phyloP scores from a whole-genome alignment of 2,797 vertebrate genomes.

The Diplodus puntazzo region DNA sequence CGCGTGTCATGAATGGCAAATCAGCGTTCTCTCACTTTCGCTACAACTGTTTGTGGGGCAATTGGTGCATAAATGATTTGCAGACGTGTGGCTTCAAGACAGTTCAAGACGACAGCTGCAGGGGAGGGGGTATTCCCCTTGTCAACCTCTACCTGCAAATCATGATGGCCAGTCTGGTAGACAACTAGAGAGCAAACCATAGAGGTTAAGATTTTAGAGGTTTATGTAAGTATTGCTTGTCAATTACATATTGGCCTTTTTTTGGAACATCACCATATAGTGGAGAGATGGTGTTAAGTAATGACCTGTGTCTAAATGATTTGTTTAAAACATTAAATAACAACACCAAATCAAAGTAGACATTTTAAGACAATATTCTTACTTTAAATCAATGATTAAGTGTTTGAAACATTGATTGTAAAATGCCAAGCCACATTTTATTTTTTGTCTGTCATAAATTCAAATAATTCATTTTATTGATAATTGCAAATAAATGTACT shows the following conservation, averaged over 20 bases:
- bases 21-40: conserved; percentile 49
- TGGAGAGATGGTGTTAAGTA: neutral
- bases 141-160: neutral
- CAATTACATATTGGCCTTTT: neutral
- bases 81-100: conserved; percentile 27
- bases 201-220: neutral
- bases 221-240: neutral
- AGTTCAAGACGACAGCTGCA: conserved; percentile 22
- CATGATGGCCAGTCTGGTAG: neutral
- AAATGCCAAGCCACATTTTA: neutral
- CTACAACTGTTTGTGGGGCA: conserved; percentile 50
- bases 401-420: neutral
- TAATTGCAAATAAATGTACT: neutral
- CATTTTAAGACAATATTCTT: neutral
- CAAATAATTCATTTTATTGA: neutral
- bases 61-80: conserved; percentile 49
- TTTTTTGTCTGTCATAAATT: neutral
- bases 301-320: neutral
- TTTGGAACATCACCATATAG: neutral
- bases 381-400: neutral
- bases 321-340: conserved; percentile 5
- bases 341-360: neutral
- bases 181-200: neutral
- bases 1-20: conserved; percentile 44
- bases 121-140: conserved; percentile 50